phyloP scores from a whole-genome alignment of 2,797 vertebrate species.

The Corythornis leucogaster region DNA sequence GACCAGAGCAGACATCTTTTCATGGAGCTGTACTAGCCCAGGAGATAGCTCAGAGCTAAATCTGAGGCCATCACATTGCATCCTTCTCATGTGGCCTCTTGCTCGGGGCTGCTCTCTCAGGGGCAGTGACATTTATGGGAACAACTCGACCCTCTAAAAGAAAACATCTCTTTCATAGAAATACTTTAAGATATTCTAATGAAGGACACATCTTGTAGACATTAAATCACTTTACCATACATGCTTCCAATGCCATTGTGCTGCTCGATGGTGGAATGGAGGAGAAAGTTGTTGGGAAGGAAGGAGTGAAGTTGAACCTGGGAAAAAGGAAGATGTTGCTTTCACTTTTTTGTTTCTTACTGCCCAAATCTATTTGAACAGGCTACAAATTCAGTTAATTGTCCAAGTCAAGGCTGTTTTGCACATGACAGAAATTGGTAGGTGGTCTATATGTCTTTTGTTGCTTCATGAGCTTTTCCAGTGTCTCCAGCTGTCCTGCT shows the following conservation, averaged over 20 bases:
- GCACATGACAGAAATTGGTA: background rate
- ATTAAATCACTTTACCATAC: background rate
- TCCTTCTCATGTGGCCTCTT: background rate
- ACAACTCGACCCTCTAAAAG: background rate
- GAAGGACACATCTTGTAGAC: background rate
- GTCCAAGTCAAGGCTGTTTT: background rate
- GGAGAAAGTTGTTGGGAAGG: background rate
- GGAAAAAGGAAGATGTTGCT: background rate
- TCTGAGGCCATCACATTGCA: background rate
- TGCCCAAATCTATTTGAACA: background rate
- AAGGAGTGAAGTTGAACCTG: background rate
- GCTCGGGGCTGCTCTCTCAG: background rate
- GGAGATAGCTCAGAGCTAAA: background rate
- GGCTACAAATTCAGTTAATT: background rate
- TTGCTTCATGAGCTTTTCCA: background rate
- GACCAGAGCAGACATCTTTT: background rate
- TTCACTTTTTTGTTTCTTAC: background rate
- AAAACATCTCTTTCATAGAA: background rate
- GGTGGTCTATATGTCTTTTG: background rate
- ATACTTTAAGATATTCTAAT: background rate
- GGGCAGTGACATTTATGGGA: background rate
- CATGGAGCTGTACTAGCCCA: background rate
- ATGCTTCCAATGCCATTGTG: background rate
- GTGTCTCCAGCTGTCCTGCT: background rate
- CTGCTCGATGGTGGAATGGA: rapidly evolving